phyloP scores from a whole-genome alignment of 2,888 invertebrate species.

The Drosophila kuntzei region DNA sequence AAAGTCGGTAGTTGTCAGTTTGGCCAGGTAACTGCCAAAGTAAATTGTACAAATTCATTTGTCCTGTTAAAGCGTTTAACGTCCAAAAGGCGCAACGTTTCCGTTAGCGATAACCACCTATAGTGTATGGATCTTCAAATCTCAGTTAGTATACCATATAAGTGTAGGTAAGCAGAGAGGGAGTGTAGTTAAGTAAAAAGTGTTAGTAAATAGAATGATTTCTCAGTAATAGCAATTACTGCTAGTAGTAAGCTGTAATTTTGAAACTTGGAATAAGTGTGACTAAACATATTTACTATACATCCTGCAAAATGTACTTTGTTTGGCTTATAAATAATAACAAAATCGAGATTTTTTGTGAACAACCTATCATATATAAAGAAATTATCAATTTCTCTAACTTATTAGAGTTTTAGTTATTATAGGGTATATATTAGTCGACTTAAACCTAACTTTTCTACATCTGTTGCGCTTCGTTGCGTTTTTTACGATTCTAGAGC shows the following conservation, averaged over 20 bases:
- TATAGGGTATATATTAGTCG: conserved; percentile 11
- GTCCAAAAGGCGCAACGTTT: conserved; percentile 60
- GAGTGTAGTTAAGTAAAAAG: no score
- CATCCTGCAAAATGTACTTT: background rate
- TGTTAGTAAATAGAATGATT: background rate
- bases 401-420: background rate
- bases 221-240: no score
- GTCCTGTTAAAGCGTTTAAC: conserved; percentile 72
- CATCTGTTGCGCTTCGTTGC: conserved; percentile 53
- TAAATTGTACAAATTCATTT: conserved; percentile 54
- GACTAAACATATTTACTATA: no score
- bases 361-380: background rate
- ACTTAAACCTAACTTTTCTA: background rate
- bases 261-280: background rate
- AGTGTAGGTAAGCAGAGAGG: no score
- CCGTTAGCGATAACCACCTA: conserved; percentile 70
- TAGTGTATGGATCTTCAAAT: conserved; percentile 1
- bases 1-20: conserved; percentile 55
- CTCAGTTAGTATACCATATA: conserved; percentile 18
- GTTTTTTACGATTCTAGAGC: conserved; percentile 65
- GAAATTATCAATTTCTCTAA: no score
- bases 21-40: conserved; percentile 56
- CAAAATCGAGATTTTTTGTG: background rate
- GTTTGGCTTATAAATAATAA: background rate
- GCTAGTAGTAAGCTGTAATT: no score